Evolutionary conservation across 2,888 invertebrate genomes (phyloP).

Genomic region (Chromoteleia sp.): DNA sequence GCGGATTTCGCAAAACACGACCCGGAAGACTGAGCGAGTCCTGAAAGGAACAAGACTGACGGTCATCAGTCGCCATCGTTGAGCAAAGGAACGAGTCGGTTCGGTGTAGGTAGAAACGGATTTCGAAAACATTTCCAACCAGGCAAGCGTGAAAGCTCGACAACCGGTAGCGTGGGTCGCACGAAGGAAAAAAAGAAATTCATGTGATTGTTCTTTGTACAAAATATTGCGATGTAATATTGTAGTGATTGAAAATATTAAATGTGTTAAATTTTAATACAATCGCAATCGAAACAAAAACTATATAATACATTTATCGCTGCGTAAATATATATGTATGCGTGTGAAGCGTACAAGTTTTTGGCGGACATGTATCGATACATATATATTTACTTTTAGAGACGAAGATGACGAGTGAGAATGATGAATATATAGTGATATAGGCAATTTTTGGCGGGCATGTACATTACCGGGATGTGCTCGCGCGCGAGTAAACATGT

Average conservation of each 20-base stretch:
- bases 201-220: conserved; percentile 89
- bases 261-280: conserved; percentile 85
- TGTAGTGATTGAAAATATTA: conserved; percentile 85
- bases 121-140: conserved; percentile 50
- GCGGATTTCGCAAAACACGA: conserved; percentile 62
- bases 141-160: conserved; percentile 60
- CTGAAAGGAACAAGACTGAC: conserved; percentile 61
- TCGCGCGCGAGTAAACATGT: conserved; percentile 74
- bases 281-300: conserved; percentile 83
- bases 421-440: conserved; percentile 80
- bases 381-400: conserved; percentile 73
- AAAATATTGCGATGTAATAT: conserved; percentile 86
- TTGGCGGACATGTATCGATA: conserved; percentile 72
- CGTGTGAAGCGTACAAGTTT: conserved; percentile 68
- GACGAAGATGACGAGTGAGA: conserved; percentile 61
- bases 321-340: conserved; percentile 69
- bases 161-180: conserved; percentile 74
- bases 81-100: conserved; percentile 49
- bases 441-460: conserved; percentile 84
- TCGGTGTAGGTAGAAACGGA: conserved; percentile 43
- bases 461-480: conserved; percentile 83
- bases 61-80: conserved; percentile 52
- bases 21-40: conserved; percentile 63
- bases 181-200: conserved; percentile 78
- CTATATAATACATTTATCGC: conserved; percentile 74